phyloP scores from a whole-genome alignment of 2,797 vertebrate species.

The Alouatta caraya region DNA sequence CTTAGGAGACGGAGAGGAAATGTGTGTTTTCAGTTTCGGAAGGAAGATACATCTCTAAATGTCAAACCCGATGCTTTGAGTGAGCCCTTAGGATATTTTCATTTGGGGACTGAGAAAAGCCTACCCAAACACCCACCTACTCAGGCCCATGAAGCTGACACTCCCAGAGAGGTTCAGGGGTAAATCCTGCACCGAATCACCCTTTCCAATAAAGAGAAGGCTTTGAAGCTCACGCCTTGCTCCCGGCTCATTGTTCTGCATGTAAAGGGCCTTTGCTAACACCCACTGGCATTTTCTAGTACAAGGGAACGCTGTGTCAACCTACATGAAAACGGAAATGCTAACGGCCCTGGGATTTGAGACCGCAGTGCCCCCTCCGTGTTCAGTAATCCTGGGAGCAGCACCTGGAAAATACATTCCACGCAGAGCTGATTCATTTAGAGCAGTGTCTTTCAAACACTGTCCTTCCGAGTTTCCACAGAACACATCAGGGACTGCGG shows the following conservation, averaged over 20 bases:
- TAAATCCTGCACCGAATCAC: fast-evolving
- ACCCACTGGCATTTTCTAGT: constrained; percentile 11
- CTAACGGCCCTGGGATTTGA: neutral
- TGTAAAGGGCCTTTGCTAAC: neutral
- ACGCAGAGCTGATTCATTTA: neutral
- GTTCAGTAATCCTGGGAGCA: neutral
- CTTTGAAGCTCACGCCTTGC: neutral
- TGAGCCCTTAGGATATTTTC: neutral
- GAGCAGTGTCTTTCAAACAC: neutral
- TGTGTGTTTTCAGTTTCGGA: neutral
- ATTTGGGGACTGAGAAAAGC: neutral
- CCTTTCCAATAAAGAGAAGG: neutral
- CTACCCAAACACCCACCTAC: neutral
- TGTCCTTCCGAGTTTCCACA: neutral
- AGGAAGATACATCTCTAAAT: constrained; percentile 36
- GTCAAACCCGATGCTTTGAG: neutral
- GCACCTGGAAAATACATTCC: neutral
- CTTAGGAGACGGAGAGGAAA: neutral
- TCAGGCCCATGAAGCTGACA: neutral
- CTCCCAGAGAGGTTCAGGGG: neutral
- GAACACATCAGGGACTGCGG: neutral
- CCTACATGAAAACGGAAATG: neutral
- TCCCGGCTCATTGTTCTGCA: neutral
- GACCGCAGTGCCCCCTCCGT: neutral
- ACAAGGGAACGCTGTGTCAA: neutral